Evolutionary conservation across 2,797 vertebrate species (phyloP).

Genomic region (Anisognathus igniventris): DNA sequence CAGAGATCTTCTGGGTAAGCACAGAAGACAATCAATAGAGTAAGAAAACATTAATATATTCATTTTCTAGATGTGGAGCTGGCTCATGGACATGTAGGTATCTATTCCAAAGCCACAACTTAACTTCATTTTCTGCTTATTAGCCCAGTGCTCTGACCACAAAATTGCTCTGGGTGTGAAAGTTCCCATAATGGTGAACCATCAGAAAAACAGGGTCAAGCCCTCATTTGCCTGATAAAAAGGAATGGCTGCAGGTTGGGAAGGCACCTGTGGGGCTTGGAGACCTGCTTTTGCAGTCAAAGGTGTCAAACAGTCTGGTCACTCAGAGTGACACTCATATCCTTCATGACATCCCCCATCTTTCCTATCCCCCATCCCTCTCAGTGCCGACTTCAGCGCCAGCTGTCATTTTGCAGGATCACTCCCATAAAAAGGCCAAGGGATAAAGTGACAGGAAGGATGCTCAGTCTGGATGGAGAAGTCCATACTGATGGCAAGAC

Average conservation of each 20-base stretch:
- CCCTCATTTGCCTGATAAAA: background rate
- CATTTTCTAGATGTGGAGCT: background rate
- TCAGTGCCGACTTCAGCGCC: background rate
- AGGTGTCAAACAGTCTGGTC: background rate
- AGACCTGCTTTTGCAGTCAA: background rate
- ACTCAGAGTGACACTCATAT: background rate
- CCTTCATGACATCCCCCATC: background rate
- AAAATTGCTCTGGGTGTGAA: background rate
- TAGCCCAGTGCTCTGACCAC: background rate
- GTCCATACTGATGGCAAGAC: background rate
- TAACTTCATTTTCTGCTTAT: constrained; percentile 11
- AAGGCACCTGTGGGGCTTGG: background rate
- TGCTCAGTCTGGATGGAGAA: background rate
- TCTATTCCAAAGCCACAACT: background rate
- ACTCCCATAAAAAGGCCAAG: background rate
- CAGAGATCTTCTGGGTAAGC: background rate
- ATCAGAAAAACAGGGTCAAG: background rate
- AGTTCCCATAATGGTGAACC: background rate
- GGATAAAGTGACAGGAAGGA: background rate
- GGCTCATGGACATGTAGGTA: background rate
- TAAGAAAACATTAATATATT: background rate
- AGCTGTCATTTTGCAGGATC: background rate
- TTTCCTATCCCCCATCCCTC: background rate
- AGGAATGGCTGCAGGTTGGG: background rate
- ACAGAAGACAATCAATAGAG: background rate